Evolutionary conservation across 2,797 vertebrate species (phyloP).

Genomic region (Natrix natrix): DNA sequence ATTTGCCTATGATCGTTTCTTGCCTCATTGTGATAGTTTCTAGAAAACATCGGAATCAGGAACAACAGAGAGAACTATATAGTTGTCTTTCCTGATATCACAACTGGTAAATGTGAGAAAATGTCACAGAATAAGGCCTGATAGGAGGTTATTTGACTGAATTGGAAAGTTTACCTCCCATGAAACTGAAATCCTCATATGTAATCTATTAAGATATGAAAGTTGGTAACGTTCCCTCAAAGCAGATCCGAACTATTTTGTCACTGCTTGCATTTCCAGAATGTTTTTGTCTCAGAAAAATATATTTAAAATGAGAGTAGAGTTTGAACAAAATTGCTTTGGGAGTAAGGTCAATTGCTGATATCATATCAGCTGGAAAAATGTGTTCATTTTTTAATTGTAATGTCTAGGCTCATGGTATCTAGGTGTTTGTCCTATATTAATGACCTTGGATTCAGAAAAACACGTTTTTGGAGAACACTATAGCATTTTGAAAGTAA

Average conservation of each 20-base stretch:
- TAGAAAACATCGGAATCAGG: neutral
- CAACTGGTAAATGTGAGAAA: neutral
- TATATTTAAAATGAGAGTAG: neutral
- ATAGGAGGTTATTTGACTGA: neutral
- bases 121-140: neutral
- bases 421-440: neutral
- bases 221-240: neutral
- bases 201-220: neutral
- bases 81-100: neutral
- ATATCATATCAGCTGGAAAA: neutral
- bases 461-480: neutral
- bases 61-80: neutral
- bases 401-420: neutral
- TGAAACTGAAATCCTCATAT: neutral
- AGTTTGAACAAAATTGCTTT: neutral
- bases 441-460: neutral
- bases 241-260: neutral
- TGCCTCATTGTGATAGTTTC: neutral
- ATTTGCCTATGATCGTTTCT: neutral
- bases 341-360: neutral
- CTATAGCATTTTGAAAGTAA: slow-evolving; percentile 15
- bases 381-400: slow-evolving; percentile 1
- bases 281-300: neutral
- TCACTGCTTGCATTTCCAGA: neutral
- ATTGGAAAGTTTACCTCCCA: neutral